phyloP scores from a whole-genome alignment of 2,888 invertebrate species.

The Drosophila kambysellisi region DNA sequence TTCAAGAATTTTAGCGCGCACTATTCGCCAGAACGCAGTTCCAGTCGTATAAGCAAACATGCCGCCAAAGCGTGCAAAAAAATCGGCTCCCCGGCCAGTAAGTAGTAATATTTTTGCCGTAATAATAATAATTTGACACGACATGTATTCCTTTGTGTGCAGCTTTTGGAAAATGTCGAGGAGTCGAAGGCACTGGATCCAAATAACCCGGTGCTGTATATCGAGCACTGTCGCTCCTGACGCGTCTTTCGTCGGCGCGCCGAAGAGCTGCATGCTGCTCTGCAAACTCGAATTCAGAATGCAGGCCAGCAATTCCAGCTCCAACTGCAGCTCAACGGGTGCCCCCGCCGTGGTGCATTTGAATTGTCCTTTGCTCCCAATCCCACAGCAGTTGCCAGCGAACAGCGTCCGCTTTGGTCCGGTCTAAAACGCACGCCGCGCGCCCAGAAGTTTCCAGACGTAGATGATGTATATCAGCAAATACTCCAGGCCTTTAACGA shows the following conservation, averaged over 20 bases:
- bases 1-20: slow-evolving; percentile 1
- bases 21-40: not conserved
- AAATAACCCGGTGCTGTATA: slow-evolving; percentile 74
- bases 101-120: not conserved
- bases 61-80: not conserved
- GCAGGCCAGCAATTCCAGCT: slow-evolving; percentile 63
- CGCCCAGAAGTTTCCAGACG: slow-evolving; percentile 81
- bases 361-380: slow-evolving; percentile 72
- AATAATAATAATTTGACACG: not conserved
- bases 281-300: slow-evolving; percentile 60
- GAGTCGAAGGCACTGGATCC: slow-evolving; percentile 36
- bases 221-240: slow-evolving; percentile 84
- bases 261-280: slow-evolving; percentile 74
- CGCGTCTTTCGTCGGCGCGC: slow-evolving; percentile 83
- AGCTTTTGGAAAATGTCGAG: slow-evolving; percentile 11
- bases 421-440: slow-evolving; percentile 83
- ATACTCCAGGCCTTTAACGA: slow-evolving; percentile 27
- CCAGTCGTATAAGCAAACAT: not conserved
- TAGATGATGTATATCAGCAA: slow-evolving; percentile 48
- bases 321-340: slow-evolving; percentile 80
- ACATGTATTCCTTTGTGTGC: not conserved
- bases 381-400: slow-evolving; percentile 47
- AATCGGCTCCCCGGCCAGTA: not conserved
- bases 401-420: slow-evolving; percentile 77
- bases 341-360: slow-evolving; percentile 82